phyloP scores from a whole-genome alignment of 2,888 invertebrate genomes.

The Platerodrilus igneus region DNA sequence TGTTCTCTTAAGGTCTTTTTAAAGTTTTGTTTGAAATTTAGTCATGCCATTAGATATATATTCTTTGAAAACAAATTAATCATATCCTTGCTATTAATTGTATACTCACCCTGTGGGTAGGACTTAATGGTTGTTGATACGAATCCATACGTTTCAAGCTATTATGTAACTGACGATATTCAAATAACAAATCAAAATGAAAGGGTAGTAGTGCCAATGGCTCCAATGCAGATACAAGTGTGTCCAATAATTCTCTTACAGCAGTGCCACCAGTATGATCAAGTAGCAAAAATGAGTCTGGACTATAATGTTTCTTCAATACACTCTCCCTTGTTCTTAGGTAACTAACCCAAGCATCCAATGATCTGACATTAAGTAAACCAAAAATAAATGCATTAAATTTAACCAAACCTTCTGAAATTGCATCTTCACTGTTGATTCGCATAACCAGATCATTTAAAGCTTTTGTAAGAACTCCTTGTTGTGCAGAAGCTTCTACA shows the following conservation, averaged over 20 bases:
- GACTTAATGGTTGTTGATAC: constrained; percentile 44
- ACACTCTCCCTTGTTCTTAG: constrained; percentile 78
- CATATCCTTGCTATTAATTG: too few species aligned
- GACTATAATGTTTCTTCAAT: constrained; percentile 72
- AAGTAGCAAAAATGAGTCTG: constrained; percentile 66
- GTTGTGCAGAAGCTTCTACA: constrained; percentile 81
- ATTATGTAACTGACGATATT: constrained; percentile 69
- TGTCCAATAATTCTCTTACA: constrained; percentile 62
- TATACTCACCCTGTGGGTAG: too few species aligned
- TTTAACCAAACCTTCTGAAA: constrained; percentile 78
- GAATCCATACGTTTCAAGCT: constrained; percentile 66
- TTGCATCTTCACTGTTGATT: constrained; percentile 76
- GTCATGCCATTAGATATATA: neutral
- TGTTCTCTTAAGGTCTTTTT: too few species aligned
- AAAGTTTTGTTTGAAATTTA: constrained; percentile 1
- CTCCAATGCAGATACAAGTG: constrained; percentile 71
- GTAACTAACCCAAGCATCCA: constrained; percentile 88
- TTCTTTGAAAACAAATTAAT: too few species aligned
- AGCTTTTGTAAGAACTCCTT: constrained; percentile 79
- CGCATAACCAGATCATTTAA: constrained; percentile 77
- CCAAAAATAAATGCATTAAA: constrained; percentile 88
- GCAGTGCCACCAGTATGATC: constrained; percentile 59
- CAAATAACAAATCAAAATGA: constrained; percentile 75
- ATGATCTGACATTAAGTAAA: constrained; percentile 76
- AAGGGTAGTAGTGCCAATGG: constrained; percentile 76